phyloP scores from a whole-genome alignment of 2,113 vertebrate species.

The Chionomys nivalis region DNA sequence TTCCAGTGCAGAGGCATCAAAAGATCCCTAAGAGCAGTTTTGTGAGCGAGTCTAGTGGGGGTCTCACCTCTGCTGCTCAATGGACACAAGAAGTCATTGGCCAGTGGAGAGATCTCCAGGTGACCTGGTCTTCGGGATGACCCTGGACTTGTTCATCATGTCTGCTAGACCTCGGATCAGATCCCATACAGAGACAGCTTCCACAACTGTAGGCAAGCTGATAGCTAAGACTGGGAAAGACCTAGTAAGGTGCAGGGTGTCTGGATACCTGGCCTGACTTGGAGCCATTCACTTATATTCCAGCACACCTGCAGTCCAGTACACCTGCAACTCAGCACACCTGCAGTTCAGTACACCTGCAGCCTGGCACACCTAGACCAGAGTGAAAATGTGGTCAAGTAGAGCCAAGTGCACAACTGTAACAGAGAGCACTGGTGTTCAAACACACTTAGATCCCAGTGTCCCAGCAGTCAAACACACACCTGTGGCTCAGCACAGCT shows the following conservation, averaged over 20 bases:
- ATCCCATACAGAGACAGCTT: not conserved
- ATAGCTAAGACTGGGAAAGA: not conserved
- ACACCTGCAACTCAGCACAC: not conserved
- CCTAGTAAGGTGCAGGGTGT: not conserved
- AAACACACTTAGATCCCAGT: not conserved
- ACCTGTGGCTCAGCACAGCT: not conserved
- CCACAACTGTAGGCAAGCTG: not conserved
- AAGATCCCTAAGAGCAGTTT: not conserved
- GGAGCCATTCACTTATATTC: not conserved
- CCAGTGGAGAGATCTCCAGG: no score
- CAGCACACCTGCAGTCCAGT: not conserved
- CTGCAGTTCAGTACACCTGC: not conserved
- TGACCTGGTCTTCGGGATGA: not conserved
- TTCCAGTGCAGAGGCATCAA: not conserved
- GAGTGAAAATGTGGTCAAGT: no score
- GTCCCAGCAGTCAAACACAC: no score
- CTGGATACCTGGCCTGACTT: no score
- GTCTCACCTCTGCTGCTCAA: no score
- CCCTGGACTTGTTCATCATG: not conserved
- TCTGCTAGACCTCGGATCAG: not conserved
- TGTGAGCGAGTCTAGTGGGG: no score
- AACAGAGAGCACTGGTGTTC: not conserved
- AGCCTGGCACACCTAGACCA: no score
- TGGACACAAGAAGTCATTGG: not conserved
- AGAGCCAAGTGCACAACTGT: not conserved